Percentiles rank a stretch among this genome's conserved stretches.
phyloP scores from a whole-genome alignment of 2,113 vertebrate genomes.

The Phylloscopus whistleri region DNA sequence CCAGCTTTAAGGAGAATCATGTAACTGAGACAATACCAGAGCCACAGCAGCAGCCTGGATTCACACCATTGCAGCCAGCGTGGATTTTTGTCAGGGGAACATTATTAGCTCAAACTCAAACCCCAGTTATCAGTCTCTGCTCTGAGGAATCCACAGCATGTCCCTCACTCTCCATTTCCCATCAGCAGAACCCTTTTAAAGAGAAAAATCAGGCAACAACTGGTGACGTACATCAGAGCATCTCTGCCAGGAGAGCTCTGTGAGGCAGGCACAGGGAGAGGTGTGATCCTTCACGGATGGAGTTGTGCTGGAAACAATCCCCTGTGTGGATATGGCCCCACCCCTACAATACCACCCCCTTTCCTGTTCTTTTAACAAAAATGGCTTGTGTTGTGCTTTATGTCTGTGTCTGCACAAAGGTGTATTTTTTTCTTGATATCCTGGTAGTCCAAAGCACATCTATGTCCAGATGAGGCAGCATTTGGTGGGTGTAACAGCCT shows the following conservation, averaged over 20 bases:
- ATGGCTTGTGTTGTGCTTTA: neutral
- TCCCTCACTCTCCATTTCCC: neutral
- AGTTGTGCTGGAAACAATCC: neutral
- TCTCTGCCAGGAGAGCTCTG: neutral
- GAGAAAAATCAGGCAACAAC: neutral
- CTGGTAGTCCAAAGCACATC: neutral
- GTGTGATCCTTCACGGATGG: neutral
- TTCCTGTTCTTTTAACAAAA: neutral
- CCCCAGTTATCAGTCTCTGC: neutral
- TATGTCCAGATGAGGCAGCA: neutral
- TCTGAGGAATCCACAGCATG: neutral
- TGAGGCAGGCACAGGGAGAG: neutral
- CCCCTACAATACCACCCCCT: fast-evolving
- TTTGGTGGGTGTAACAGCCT: neutral
- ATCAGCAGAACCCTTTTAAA: constrained; percentile 6
- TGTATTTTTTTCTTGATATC: neutral
- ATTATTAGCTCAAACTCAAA: constrained; percentile 7
- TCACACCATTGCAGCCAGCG: neutral
- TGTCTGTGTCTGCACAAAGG: neutral
- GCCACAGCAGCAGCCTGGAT: neutral
- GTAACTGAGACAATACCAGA: neutral
- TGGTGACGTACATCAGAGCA: neutral
- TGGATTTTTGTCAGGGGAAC: neutral
- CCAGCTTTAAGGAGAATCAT: neutral
- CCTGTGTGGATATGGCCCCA: neutral